Percentiles rank a stretch among this genome's conserved stretches.
Evolutionary conservation across 2,113 vertebrate genomes (phyloP).

Genomic region (Lutjanus erythropterus): DNA sequence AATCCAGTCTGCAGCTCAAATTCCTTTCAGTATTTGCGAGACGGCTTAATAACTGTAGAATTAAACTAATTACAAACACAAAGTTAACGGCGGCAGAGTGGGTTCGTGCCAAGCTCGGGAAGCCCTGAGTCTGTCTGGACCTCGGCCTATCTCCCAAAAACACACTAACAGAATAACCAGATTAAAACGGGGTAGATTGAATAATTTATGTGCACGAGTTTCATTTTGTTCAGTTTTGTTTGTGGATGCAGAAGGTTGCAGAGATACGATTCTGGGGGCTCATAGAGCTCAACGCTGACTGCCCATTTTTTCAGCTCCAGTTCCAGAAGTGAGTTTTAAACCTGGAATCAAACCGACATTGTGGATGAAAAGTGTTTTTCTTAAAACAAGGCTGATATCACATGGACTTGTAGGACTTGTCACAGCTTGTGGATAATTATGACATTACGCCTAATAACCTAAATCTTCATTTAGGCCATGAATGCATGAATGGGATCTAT

Average conservation of each 20-base stretch:
- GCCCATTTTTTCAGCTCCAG: too few relatives aligned
- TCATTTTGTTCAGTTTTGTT: conserved; percentile 21
- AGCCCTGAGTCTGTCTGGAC: conserved; percentile 59
- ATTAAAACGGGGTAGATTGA: conserved; percentile 46
- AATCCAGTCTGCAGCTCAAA: conserved; percentile 56
- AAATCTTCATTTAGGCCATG: too few relatives aligned
- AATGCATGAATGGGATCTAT: too few relatives aligned
- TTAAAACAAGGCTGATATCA: too few relatives aligned
- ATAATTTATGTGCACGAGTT: conserved; percentile 48
- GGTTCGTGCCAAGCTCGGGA: conserved; percentile 41
- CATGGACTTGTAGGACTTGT: too few relatives aligned
- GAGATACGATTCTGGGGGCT: neutral
- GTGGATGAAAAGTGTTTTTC: too few relatives aligned
- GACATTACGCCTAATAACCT: too few relatives aligned
- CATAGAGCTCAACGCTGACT: too few relatives aligned
- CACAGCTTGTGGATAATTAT: too few relatives aligned
- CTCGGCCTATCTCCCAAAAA: conserved; percentile 57
- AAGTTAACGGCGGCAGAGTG: conserved; percentile 36
- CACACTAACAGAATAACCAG: conserved; percentile 38
- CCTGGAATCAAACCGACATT: too few relatives aligned
- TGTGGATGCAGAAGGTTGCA: conserved; percentile 36
- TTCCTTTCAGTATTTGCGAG: conserved; percentile 64
- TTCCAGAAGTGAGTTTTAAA: too few relatives aligned
- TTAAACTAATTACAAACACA: conserved; percentile 76
- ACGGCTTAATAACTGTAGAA: conserved; percentile 70